phyloP scores from a whole-genome alignment of 2,113 vertebrate species.

The Arothron firmamentum region DNA sequence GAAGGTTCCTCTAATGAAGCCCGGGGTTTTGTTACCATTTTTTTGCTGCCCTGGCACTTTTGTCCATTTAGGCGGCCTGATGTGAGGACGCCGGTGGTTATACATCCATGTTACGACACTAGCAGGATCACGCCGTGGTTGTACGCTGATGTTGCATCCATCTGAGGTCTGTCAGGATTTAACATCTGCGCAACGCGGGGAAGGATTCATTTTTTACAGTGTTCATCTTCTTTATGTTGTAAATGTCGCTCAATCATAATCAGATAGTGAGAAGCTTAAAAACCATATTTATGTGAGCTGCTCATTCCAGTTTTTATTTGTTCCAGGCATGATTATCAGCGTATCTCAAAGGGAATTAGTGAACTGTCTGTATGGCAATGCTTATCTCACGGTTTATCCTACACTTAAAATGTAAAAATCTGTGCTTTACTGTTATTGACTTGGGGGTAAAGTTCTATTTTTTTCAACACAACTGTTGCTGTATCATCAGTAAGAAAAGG shows the following conservation, averaged over 20 bases:
- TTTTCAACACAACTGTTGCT: no score
- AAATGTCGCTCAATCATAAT: background rate
- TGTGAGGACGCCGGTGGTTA: constrained; percentile 56
- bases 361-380: no score
- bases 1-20: constrained; percentile 79
- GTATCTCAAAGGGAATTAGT: no score
- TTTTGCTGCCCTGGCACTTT: constrained; percentile 76
- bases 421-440: no score
- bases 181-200: constrained; percentile 4
- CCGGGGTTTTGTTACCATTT: constrained; percentile 55
- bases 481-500: no score
- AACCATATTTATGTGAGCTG: no score
- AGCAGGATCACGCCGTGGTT: constrained; percentile 30
- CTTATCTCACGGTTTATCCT: no score
- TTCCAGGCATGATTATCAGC: no score
- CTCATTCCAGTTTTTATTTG: no score
- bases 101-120: constrained; percentile 63
- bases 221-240: constrained; percentile 9
- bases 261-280: no score
- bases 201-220: constrained; percentile 7
- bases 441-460: no score
- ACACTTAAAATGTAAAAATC: no score
- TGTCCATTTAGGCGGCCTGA: constrained; percentile 66
- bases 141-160: constrained; percentile 50
- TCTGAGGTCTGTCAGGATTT: constrained; percentile 49